A percentile compares a stretch with the other conserved stretches of the same genome.
phyloP scores from a whole-genome alignment of 2,888 invertebrate genomes.

The Sepioteuthis lessoniana region DNA sequence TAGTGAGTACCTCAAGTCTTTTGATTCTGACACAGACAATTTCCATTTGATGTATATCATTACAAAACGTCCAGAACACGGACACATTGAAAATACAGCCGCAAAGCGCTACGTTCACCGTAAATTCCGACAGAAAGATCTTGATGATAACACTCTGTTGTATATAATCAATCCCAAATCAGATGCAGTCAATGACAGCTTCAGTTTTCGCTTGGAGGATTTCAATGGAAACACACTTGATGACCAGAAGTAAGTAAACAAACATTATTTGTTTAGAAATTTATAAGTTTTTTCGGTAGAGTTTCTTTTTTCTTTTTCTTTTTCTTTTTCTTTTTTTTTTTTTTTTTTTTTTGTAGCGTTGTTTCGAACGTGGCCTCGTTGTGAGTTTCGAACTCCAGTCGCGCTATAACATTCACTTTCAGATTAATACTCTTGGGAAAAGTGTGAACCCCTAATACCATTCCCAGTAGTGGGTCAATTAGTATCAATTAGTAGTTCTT shows the following conservation, averaged over 20 bases:
- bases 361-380: no score
- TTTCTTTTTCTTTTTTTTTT: neutral
- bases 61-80: conserved; percentile 67
- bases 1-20: conserved; percentile 66
- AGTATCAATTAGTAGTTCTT: no score
- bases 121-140: conserved; percentile 72
- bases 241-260: conserved; percentile 64
- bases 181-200: conserved; percentile 68
- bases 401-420: no score
- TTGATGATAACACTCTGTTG: conserved; percentile 69
- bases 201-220: conserved; percentile 71
- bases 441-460: no score
- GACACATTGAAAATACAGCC: conserved; percentile 70
- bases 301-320: neutral
- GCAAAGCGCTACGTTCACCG: conserved; percentile 69
- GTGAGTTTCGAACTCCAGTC: no score
- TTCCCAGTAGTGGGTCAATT: no score
- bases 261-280: neutral
- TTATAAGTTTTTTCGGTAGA: neutral
- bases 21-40: conserved; percentile 66
- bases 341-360: neutral
- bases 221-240: conserved; percentile 68
- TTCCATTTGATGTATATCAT: conserved; percentile 69
- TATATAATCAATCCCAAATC: conserved; percentile 68
- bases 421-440: no score